A percentile compares a stretch with the other conserved stretches of the same genome.
Conservation (phyloP, 2,888 invertebrate species). For the Melitaea athalia region DNA sequence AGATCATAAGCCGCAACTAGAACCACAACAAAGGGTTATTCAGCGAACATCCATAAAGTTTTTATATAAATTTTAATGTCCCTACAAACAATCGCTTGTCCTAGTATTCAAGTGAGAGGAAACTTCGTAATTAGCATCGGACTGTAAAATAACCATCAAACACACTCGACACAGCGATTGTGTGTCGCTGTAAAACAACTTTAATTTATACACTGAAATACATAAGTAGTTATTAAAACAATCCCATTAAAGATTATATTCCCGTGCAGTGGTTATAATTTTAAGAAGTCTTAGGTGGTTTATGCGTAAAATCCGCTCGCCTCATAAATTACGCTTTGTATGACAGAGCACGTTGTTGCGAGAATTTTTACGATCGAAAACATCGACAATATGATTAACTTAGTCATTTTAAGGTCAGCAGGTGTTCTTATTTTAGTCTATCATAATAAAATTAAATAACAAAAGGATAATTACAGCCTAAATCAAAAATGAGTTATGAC, state of each 20-base stretch:
- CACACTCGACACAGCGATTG: conserved; percentile 62
- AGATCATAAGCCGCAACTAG: conserved; percentile 19
- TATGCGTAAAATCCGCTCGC: conserved; percentile 55
- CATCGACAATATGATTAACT: conserved; percentile 47
- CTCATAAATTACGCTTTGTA: conserved; percentile 75
- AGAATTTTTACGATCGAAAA: conserved; percentile 52
- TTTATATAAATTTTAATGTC: conserved; percentile 64
- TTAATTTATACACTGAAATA: conserved; percentile 27
- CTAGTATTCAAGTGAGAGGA: conserved; percentile 69
- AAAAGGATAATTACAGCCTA: conserved; percentile 22
- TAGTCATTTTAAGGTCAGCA: conserved; percentile 48
- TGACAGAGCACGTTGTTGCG: conserved; percentile 76
- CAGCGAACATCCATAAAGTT: conserved; percentile 63
- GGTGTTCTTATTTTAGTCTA: conserved; percentile 43
- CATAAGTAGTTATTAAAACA: conserved; percentile 11
- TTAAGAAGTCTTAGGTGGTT: conserved; percentile 38
- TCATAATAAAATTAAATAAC: conserved; percentile 17
- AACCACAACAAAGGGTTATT: conserved; percentile 65
- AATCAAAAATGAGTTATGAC: conserved; percentile 6
- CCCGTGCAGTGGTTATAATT: conserved; percentile 23
- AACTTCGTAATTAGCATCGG: conserved; percentile 76
- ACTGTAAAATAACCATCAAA: conserved; percentile 80
- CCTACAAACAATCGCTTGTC: conserved; percentile 66
- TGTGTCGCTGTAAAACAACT: conserved; percentile 59
- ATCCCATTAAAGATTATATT: conserved; percentile 11